Evolutionary conservation across 1,140 invertebrate species (phyloP), one percentile per base, ranked within the genome.

Genomic region (Dufourea novaeangliae): DNA sequence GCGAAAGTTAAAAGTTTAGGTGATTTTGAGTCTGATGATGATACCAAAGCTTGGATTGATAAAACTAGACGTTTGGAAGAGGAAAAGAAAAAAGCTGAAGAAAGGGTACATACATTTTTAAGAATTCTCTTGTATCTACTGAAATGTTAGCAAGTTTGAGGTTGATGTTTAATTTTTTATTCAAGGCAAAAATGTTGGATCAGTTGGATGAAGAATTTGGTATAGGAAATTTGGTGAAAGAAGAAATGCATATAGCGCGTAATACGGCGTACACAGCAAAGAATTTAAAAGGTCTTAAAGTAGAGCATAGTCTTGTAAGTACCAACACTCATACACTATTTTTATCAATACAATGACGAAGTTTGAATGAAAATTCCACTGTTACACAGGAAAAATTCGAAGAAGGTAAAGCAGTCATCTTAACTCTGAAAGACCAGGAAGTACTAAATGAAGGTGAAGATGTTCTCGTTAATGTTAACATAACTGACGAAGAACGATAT

Each of bases 171-270:
- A 69, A 27, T 54, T 77, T 62, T 71, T 72, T 52, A 52, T 52
- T 70, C 22, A 88, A 97, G 96, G 98, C 97, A 50, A 98, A 98
- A 92, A 94, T 97, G 93, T 91, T 99, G 80, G 97, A 99, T 91
- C 98, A 99, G 91, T 94, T 99, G 92, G 98, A 99, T 93, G 96
- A 95, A 89, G 97, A 97, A 88, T 99, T 99, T 95, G 98, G 98
- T 41, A 95, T 99, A 71, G 94, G 95, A 11, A 95, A 96, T 80
- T 92, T 99, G 14, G 94, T 99, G 5, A 95, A 96, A 80, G 94
- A 97, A 83, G 97, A 98, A 88, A 94, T 96, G 73, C 89, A 93
- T 66, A 94, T 93, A 78, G 93, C 94, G 34, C 94, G 94, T 77
- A 94, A 91, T 32, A 90, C 92, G 52, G 94, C 95, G 14, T 98